Conservation (phyloP, 2,888 invertebrate species). For the Zygaena filipendulae region DNA sequence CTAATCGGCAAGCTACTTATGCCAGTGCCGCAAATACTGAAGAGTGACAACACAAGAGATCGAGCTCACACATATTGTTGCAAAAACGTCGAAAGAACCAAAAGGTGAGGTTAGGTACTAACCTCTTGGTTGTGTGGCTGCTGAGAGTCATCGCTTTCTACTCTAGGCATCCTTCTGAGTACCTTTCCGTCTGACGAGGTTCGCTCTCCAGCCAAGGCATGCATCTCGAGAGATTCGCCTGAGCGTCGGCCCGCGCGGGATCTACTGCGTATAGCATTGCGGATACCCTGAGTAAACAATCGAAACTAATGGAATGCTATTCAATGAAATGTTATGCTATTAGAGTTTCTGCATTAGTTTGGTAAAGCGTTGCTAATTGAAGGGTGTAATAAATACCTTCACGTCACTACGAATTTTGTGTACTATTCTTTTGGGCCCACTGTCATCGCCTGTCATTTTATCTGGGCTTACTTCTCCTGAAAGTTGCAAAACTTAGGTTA, state of each 20-base stretch:
- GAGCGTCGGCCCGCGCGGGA: conserved; percentile 65
- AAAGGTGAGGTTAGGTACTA: conserved; percentile 1
- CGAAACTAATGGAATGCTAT: background rate
- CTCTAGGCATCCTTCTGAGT: conserved; percentile 78
- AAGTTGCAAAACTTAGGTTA: too few relatives aligned
- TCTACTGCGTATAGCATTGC: conserved; percentile 68
- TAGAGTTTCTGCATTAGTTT: background rate
- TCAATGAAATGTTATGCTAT: too few relatives aligned
- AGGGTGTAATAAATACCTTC: conserved; percentile 67
- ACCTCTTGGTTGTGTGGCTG: conserved; percentile 53
- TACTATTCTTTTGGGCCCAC: conserved; percentile 80
- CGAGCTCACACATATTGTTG: background rate
- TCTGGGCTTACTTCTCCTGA: conserved; percentile 51
- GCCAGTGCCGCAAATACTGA: too few relatives aligned
- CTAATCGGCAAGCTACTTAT: too few relatives aligned
- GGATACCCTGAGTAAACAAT: conserved; percentile 54
- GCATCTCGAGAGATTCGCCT: conserved; percentile 74
- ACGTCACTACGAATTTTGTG: conserved; percentile 88
- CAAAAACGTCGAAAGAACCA: background rate
- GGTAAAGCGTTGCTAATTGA: conserved; percentile 3
- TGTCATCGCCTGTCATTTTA: conserved; percentile 67
- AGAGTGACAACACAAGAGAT: too few relatives aligned
- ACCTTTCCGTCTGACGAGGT: conserved; percentile 53
- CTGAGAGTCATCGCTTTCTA: conserved; percentile 77
- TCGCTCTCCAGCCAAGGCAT: conserved; percentile 46